Evolutionary conservation across 2,113 vertebrate genomes (phyloP), one percentile per base, ranked within the genome.

Genomic region (Cephalopterus ornatus): DNA sequence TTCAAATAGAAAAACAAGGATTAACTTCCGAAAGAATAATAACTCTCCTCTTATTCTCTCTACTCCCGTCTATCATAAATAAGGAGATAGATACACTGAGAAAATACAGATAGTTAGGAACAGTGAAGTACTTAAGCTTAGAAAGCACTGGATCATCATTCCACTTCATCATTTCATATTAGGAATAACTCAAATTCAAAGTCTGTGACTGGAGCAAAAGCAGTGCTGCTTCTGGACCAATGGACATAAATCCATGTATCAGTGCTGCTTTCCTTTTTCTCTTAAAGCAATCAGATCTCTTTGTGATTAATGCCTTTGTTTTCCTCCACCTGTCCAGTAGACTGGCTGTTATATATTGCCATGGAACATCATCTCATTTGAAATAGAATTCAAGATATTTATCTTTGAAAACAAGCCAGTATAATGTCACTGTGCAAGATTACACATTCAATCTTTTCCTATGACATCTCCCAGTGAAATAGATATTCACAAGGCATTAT

Each of bases 301-400:
- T 52, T 74, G 65, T 95, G 94, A 97, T 95, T 9, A 55, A 96
- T 95, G 75, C 42, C 58, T 95, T 96, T 93, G 83, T 96, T 96
- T 97, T 96, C 73, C n/a, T 86, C 73, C 56, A 77, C 72, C 70
- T 91, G 67, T 89, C 68, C 89, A 78, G 37, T 78, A 80, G 68
- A 80, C 22, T 84, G 42, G 11, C 46, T 89, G 59, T 88, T 93
- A 89, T 74, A 86, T 91, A 92, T 92, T 84, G 52, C 83, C 3
- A 0, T 74, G 65, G 65, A 92, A 22, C 59, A 72, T 81, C 83
- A 78, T 86, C 85, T 96, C 72, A 84, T 93, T 95, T 95, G 80
- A 91, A 96, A 91, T 4, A 74, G 72, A 91, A 86, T 71, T 93
- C 63, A 81, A 59, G 88, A 77, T 84, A 92, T 59, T 67, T 4